phyloP scores from a whole-genome alignment of 1,140 invertebrate genomes.

The Lethrus apterus region DNA sequence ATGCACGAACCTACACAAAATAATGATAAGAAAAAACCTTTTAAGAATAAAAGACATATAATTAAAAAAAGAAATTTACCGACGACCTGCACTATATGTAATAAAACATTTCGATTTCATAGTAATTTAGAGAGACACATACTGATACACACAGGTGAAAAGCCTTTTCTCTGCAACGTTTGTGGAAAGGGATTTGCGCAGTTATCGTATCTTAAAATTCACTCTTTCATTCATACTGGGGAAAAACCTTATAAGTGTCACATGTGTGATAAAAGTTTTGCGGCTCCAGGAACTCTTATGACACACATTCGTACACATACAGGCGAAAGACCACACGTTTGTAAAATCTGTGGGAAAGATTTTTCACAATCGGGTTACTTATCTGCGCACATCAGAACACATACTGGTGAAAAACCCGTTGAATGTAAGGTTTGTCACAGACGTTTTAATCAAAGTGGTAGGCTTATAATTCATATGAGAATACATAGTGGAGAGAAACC shows the following conservation, averaged over 20 bases:
- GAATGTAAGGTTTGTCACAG: conserved; percentile 48
- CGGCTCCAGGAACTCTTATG: conserved; percentile 23
- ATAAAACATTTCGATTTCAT: conserved; percentile 27
- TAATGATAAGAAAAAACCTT: conserved; percentile 5
- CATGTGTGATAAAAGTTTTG: conserved; percentile 21
- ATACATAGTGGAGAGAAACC: conserved; percentile 38
- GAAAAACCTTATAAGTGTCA: conserved; percentile 18
- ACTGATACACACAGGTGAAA: conserved; percentile 62
- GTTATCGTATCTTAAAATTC: conserved; percentile 53
- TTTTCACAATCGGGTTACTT: conserved; percentile 37
- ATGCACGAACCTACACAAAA: neutral
- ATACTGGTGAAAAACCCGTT: conserved; percentile 46
- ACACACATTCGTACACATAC: conserved; percentile 33
- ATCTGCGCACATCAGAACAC: conserved; percentile 43
- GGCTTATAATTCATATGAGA: conserved; percentile 40
- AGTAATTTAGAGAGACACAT: conserved; percentile 48
- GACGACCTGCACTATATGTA: conserved; percentile 26
- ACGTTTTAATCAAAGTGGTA: conserved; percentile 43
- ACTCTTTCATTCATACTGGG: conserved; percentile 36
- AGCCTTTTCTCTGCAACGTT: conserved; percentile 65
- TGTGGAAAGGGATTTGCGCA: conserved; percentile 67
- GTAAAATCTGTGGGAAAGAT: conserved; percentile 28
- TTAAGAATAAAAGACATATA: conserved; percentile 12
- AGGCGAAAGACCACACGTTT: conserved; percentile 47
- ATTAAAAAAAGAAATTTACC: conserved; percentile 19